Percentiles rank a stretch among this genome's conserved stretches.
These are phyloP conservation scores for Pseudochirops corinnae DNA, from an alignment of 2,797 vertebrate species.

Conservation along the genomic window DNA sequence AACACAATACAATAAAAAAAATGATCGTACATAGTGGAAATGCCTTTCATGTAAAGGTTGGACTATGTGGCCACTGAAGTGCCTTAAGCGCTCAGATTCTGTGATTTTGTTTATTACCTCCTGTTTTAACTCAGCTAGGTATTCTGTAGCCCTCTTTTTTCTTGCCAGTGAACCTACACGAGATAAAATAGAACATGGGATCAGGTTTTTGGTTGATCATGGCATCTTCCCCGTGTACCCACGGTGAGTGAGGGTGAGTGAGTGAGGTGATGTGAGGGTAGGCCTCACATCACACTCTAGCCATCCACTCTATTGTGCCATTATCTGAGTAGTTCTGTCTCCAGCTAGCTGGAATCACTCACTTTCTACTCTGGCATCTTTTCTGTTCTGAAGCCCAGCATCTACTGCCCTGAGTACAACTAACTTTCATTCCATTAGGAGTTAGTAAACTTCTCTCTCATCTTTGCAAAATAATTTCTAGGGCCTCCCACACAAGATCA, in stretches of 20 bases:
- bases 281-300: not conserved
- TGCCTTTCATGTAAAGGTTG: not conserved
- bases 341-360: not conserved
- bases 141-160: not conserved
- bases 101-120: not conserved
- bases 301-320: fast-evolving
- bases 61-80: not conserved
- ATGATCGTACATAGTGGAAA: not conserved
- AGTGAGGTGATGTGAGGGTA: too few relatives aligned
- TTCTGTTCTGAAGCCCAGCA: not conserved
- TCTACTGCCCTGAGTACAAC: slow-evolving; percentile 39
- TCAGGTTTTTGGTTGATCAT: not conserved
- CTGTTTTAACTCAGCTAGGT: not conserved
- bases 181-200: not conserved
- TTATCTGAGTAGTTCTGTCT: not conserved
- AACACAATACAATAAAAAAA: not conserved
- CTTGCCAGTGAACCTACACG: not conserved
- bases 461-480: not conserved
- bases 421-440: slow-evolving; percentile 24
- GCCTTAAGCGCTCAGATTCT: not conserved
- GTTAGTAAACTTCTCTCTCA: not conserved
- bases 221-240: not conserved
- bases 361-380: not conserved
- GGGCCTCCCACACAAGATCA: not conserved
- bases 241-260: not conserved